Conservation (phyloP, 2,113 vertebrate species). For the Serinus canaria region DNA sequence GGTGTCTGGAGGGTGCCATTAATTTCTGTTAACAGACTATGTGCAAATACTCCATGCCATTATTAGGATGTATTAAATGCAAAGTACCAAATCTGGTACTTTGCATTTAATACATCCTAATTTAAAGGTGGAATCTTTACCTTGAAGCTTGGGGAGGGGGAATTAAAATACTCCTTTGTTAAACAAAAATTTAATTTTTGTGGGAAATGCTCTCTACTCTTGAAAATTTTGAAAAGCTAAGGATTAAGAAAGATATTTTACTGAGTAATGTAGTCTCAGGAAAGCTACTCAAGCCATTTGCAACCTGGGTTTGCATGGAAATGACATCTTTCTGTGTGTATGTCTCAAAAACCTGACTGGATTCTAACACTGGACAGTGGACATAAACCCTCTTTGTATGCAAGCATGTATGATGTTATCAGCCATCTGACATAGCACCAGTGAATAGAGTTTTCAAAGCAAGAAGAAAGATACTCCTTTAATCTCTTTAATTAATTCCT, state of each 20-base stretch:
- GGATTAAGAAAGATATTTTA: not conserved
- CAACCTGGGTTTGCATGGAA: accelerated
- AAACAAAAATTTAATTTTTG: not conserved
- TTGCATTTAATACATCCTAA: too few species aligned
- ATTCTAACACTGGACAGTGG: not conserved
- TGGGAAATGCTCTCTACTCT: not conserved
- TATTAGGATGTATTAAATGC: not conserved
- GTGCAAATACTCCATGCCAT: not conserved
- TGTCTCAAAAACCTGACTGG: not conserved
- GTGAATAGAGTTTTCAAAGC: not conserved
- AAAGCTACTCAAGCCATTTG: not conserved
- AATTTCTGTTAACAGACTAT: not conserved
- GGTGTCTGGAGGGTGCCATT: not conserved
- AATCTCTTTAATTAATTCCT: not conserved
- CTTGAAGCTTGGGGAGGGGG: accelerated
- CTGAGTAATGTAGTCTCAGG: not conserved
- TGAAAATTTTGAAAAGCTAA: not conserved
- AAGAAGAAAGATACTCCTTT: not conserved
- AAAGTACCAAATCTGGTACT: not conserved
- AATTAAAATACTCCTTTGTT: not conserved
- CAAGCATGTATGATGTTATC: not conserved
- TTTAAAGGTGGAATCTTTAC: not conserved
- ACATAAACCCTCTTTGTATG: not conserved
- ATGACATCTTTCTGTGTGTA: not conserved
- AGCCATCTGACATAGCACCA: not conserved